phyloP scores from a whole-genome alignment of 23 tunicate species.

The Styela clava region DNA sequence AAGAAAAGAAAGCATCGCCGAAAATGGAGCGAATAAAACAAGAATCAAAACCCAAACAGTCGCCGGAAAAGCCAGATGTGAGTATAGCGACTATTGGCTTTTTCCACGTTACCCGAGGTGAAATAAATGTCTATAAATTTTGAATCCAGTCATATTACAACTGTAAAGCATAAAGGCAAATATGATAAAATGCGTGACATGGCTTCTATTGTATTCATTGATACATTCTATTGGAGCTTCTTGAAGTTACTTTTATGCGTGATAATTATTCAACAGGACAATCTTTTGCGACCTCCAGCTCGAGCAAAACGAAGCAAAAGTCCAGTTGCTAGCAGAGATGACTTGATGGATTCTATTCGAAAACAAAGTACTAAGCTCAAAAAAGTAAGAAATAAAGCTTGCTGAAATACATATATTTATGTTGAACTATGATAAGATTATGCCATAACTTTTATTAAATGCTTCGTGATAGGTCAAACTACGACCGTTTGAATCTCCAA shows the following conservation, averaged over 20 bases:
- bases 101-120: too few species aligned
- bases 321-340: slow-evolving; percentile 38
- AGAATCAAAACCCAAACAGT: not conserved
- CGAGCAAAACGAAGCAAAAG: slow-evolving; percentile 32
- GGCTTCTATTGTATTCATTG: too few species aligned
- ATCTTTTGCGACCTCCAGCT: not conserved
- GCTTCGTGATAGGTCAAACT: slow-evolving; percentile 7
- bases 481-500: slow-evolving; percentile 8
- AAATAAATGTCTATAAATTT: too few species aligned
- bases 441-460: too few species aligned
- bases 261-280: not conserved
- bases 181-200: too few species aligned
- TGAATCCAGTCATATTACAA: too few species aligned
- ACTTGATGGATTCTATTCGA: slow-evolving; percentile 60
- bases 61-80: not conserved
- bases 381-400: slow-evolving; percentile 29
- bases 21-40: not conserved
- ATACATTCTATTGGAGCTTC: too few species aligned
- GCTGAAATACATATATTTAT: not conserved
- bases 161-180: too few species aligned
- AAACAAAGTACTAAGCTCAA: slow-evolving; percentile 30
- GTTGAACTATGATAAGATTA: not conserved
- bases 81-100: too few species aligned
- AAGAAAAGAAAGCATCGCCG: not conserved
- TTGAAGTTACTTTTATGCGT: too few species aligned